Base-by-base conservation (phyloP, 2,113 vertebrate species). In the Bettongia penicillata region DNA sequence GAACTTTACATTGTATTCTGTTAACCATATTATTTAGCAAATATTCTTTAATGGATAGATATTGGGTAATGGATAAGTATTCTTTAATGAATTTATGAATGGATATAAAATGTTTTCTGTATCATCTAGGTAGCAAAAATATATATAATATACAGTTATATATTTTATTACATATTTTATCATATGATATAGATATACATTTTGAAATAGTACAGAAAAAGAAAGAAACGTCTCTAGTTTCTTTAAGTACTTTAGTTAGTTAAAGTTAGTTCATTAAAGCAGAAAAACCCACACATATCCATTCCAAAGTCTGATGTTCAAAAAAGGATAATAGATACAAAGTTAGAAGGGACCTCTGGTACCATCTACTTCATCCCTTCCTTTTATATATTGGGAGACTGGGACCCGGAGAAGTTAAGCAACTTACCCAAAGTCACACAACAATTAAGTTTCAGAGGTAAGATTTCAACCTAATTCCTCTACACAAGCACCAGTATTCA, bases 1-100 rank as follows among this genome's bases (percentile, higher is more conserved):
- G 48, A 95, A 95, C 12, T 55, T n/a, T 37, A 16, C 95, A 55
- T 61, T 49, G 94, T 95, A 57, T 52, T 48, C 53, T 37, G 52
- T 93, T 77, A n/a, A 77, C 37, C 37, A n/a, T 22, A n/a, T 77
- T 14, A n/a, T 12, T 77, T n/a, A n/a, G 14, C 31, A 37, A 77
- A 0, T 19, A 77, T 77, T 77, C 61, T 77, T 77, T 77, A 19
- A 51, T 51, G 51, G 51, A 51, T 51, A 51, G 9, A 11, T 51
- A 51, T 51, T 51, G 51, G 51, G 11, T 51, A 51, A 51, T 51
- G 51, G 51, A 51, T 51, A 53, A 22, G 4, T 53, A 53, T 53
- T 53, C 16, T 53, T 53, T 53, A 53, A 22, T 53, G 16, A 11
- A 51, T 51, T 51, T 11, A 3, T 19, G 37, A 84, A 43, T 43